Conservation (phyloP, 2,888 invertebrate genomes). For the Hemithea aestivaria region DNA sequence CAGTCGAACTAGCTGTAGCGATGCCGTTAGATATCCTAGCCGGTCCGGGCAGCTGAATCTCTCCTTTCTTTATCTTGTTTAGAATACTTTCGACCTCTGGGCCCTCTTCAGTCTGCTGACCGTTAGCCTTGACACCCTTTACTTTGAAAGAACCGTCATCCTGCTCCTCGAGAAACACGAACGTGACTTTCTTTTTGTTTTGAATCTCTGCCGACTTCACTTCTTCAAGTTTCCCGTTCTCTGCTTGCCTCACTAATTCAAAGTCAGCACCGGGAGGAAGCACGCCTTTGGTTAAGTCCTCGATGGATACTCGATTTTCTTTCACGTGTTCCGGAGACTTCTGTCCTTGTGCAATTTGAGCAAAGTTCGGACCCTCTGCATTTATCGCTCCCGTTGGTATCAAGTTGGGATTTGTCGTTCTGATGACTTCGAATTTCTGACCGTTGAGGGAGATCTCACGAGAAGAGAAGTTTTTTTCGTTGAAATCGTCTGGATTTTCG, state of each 20-base stretch:
- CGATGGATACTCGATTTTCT: slow-evolving; percentile 84
- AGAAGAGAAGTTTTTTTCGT: slow-evolving; percentile 84
- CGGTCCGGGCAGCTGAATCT: slow-evolving; percentile 87
- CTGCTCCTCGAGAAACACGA: slow-evolving; percentile 91
- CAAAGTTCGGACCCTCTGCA: slow-evolving; percentile 61
- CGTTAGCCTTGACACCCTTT: slow-evolving; percentile 89
- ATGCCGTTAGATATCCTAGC: slow-evolving; percentile 71
- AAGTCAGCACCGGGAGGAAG: slow-evolving; percentile 89
- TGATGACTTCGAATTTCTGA: slow-evolving; percentile 85
- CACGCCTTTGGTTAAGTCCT: slow-evolving; percentile 88
- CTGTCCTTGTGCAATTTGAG: slow-evolving; percentile 56
- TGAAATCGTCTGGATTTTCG: slow-evolving; percentile 82
- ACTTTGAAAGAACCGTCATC: slow-evolving; percentile 91
- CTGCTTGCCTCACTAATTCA: slow-evolving; percentile 87
- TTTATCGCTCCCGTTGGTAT: slow-evolving; percentile 80
- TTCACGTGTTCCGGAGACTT: slow-evolving; percentile 56
- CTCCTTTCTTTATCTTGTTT: slow-evolving; percentile 88
- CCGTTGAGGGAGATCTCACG: slow-evolving; percentile 87
- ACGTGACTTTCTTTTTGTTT: slow-evolving; percentile 89
- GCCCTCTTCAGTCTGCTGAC: slow-evolving; percentile 83
- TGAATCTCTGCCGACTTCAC: slow-evolving; percentile 81
- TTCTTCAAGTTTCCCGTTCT: slow-evolving; percentile 85
- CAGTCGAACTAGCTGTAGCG: slow-evolving; percentile 49
- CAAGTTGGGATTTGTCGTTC: slow-evolving; percentile 84
- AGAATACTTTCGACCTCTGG: slow-evolving; percentile 89